phyloP scores from a whole-genome alignment of 1,140 invertebrate species.

The Eufriesea mexicana region DNA sequence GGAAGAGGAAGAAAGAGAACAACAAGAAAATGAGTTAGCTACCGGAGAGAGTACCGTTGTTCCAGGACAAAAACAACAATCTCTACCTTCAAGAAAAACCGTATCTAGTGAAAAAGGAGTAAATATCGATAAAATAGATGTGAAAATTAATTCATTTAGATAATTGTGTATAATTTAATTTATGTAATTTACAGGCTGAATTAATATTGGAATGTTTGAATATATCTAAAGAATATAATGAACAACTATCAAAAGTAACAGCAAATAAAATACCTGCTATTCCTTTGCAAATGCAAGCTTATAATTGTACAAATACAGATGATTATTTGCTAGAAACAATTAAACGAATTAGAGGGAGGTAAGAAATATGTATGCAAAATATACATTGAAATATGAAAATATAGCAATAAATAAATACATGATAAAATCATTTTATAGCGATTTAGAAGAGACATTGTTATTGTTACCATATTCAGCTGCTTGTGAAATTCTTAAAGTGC shows the following conservation, averaged over 20 bases:
- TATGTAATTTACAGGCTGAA: conserved; percentile 87
- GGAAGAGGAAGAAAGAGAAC: conserved; percentile 91
- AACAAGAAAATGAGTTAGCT: conserved; percentile 87
- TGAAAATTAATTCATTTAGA: conserved; percentile 11
- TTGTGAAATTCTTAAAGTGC: conserved; percentile 88
- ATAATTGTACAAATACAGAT: conserved; percentile 87
- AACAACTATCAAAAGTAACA: conserved; percentile 80
- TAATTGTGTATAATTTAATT: conserved; percentile 11
- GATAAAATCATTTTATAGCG: conserved; percentile 84
- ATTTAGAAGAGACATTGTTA: conserved; percentile 94
- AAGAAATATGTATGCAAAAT: conserved; percentile 55
- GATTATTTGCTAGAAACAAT: conserved; percentile 93
- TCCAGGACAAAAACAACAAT: conserved; percentile 88
- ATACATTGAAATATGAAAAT: background rate
- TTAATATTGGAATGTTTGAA: conserved; percentile 94
- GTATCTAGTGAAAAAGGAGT: conserved; percentile 95
- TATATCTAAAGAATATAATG: conserved; percentile 87
- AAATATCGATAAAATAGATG: conserved; percentile 72
- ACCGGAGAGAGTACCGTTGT: conserved; percentile 88
- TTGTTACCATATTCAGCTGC: conserved; percentile 92
- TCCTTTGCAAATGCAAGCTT: conserved; percentile 91
- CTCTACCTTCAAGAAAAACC: conserved; percentile 94
- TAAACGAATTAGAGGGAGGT: conserved; percentile 89
- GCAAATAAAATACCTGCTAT: conserved; percentile 79
- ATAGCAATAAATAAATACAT: conserved; percentile 18